These are phyloP conservation scores for Oreochromis spilurus DNA, from an alignment of 2,113 vertebrate genomes.

Conservation along the genomic window DNA sequence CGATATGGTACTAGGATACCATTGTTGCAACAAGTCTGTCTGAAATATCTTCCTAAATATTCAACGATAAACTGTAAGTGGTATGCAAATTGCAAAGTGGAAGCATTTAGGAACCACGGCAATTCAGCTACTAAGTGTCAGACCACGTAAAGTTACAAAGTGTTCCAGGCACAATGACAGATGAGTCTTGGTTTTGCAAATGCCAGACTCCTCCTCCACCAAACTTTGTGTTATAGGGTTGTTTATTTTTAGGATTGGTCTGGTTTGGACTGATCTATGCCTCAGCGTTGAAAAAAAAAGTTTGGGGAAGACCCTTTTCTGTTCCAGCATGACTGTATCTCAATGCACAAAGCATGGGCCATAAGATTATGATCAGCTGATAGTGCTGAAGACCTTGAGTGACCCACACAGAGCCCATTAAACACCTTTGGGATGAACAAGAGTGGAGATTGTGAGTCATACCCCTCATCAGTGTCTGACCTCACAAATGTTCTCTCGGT, in stretches of 20 bases:
- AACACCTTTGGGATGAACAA: not conserved
- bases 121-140: not conserved
- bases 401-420: not conserved
- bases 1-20: not conserved
- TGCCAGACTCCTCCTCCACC: not conserved
- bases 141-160: not conserved
- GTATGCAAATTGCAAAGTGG: not conserved
- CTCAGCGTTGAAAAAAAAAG: not conserved
- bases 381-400: not conserved
- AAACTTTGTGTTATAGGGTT: not conserved
- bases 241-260: not conserved
- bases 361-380: not conserved
- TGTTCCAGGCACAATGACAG: not conserved
- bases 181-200: not conserved
- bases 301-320: not conserved
- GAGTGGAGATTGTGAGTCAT: not conserved
- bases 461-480: not conserved
- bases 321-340: not conserved
- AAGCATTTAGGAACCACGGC: fast-evolving
- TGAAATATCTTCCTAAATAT: not conserved
- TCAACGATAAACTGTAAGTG: not conserved
- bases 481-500: not conserved
- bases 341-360: not conserved
- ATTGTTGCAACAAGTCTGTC: not conserved
- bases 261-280: not conserved